These are phyloP conservation scores for Scophthalmus maximus DNA, from an alignment of 2,113 vertebrate species.

Conservation along the genomic window DNA sequence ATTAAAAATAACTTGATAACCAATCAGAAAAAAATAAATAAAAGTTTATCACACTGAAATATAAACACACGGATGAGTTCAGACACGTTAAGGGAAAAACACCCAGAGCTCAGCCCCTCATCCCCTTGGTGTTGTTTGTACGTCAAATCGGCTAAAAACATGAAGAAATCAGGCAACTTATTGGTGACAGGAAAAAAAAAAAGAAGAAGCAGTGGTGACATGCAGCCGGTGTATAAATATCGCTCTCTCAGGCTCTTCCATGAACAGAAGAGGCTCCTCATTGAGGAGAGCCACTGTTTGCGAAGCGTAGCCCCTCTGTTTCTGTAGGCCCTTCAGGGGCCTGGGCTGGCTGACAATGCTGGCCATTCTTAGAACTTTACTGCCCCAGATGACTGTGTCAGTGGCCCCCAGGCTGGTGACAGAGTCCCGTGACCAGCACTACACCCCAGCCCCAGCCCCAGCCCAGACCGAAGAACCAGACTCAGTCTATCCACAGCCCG, in stretches of 20 bases:
- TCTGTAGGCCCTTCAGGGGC: conserved; percentile 74
- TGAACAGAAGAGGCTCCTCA: conserved; percentile 79
- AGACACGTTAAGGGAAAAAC: conserved; percentile 7
- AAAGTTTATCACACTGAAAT: conserved; percentile 20
- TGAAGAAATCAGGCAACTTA: conserved; percentile 44
- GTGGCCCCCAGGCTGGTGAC: conserved; percentile 74
- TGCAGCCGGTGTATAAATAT: conserved; percentile 75
- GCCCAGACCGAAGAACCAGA: conserved; percentile 39
- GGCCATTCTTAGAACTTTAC: conserved; percentile 79
- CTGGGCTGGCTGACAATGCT: conserved; percentile 76
- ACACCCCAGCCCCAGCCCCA: conserved; percentile 64
- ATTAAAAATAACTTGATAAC: conserved; percentile 29
- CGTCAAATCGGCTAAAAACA: conserved; percentile 43
- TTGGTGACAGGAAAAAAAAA: conserved; percentile 61
- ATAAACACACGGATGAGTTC: conserved; percentile 9
- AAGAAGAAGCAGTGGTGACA: conserved; percentile 59
- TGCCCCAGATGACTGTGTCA: conserved; percentile 79
- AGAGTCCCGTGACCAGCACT: conserved; percentile 78
- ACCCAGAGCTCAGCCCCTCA: conserved; percentile 6
- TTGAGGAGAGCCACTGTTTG: conserved; percentile 78
- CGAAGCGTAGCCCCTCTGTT: conserved; percentile 77
- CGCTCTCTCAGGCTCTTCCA: conserved; percentile 70
- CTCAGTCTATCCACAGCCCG: conserved; percentile 17
- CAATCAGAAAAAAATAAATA: conserved; percentile 2
- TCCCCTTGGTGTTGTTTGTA: conserved; percentile 2